Base-by-base conservation (phyloP, 2,797 vertebrate species). In the Meda fulgida region DNA sequence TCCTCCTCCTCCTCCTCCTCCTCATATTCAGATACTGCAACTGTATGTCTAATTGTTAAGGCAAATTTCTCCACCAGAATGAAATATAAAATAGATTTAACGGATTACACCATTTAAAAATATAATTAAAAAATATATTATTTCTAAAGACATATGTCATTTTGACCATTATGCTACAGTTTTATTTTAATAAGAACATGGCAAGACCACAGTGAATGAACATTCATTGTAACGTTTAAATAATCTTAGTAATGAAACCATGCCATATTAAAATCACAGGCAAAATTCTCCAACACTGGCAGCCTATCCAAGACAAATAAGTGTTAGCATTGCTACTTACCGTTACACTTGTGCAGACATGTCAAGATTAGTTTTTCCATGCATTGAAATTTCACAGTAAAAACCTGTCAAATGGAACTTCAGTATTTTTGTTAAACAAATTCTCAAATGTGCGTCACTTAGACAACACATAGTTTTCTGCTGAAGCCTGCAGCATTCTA, bases 181-280 rank as follows among this genome's bases (percentile, higher is more conserved):
- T 82, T 84, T 85, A 81, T 79, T 78, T 83, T 34, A 65, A 83
- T 84, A 86, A 69, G 69, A 43, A 69, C 26, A 43, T 63, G 76
- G 84, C 73, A 79, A 84, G 80, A 46, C 58, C n/a, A 78, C 78
- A 80, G 78, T 80, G 78, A 85, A 46, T 83, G 84, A 76, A 51
- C 82, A 75, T 31, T 31, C 31, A 72, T 75, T 70, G 78, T 81
- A 69, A 43, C 36, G 70, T 75, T 81, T 84, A 76, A 80, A 63
- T 77, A 29, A 71, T 70, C 55, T 85, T 36, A 60, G 43, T 83
- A 84, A 87, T 72, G 38, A 83, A 87, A 83, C 71, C 79, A 58
- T 83, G 76, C 82, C 79, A 84, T 84, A 16, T 84, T 80, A 84
- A 89, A 80, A 79, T 46, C 58, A 83, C 43, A 86, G 58, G 73